Conservation (phyloP, 2,888 invertebrate genomes). For the Cerceris ruficornis region DNA sequence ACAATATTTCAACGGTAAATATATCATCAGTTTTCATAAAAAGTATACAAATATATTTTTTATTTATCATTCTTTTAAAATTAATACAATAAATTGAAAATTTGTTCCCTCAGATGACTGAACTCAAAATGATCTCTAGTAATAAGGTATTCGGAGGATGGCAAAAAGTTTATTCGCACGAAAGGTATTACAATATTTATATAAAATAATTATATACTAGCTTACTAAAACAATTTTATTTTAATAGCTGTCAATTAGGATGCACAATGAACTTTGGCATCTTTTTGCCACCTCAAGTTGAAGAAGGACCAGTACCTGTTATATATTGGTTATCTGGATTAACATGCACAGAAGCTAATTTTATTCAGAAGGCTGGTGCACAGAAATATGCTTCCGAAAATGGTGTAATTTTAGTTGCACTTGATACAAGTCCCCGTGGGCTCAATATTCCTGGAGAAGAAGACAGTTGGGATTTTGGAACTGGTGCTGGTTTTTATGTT, state of each 20-base stretch:
- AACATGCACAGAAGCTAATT: slow-evolving; percentile 97
- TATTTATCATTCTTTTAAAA: too few relatives aligned
- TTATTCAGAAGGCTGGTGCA: slow-evolving; percentile 96
- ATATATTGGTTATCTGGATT: slow-evolving; percentile 96
- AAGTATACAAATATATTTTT: too few relatives aligned
- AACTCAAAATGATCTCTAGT: slow-evolving; percentile 85
- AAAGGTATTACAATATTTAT: slow-evolving; percentile 83
- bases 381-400: slow-evolving; percentile 94
- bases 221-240: slow-evolving; percentile 14
- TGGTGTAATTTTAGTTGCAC: slow-evolving; percentile 93
- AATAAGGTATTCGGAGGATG: slow-evolving; percentile 91
- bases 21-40: too few relatives aligned
- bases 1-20: too few relatives aligned
- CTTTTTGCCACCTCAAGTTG: slow-evolving; percentile 91
- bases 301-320: slow-evolving; percentile 87
- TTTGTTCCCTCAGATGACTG: slow-evolving; percentile 80
- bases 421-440: slow-evolving; percentile 97
- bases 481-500: slow-evolving; percentile 97
- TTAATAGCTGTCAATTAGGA: slow-evolving; percentile 86
- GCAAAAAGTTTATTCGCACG: slow-evolving; percentile 93
- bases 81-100: too few relatives aligned
- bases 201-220: background rate
- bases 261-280: slow-evolving; percentile 97
- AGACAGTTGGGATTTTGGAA: slow-evolving; percentile 96
- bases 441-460: slow-evolving; percentile 95